Evolutionary conservation across 2,888 invertebrate species (phyloP).

Genomic region (Mayetiola destructor): DNA sequence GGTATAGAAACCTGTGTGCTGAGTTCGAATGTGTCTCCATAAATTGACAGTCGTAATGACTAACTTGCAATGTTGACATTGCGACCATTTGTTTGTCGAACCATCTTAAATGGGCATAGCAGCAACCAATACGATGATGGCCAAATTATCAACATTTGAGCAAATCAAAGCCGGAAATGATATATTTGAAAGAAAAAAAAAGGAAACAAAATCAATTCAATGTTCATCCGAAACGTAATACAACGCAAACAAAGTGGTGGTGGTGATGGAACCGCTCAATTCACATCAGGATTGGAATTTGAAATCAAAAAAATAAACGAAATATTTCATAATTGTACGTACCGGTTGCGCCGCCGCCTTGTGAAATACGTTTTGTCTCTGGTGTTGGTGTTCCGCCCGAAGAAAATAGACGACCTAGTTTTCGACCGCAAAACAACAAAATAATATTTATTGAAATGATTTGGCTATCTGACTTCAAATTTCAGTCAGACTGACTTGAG

Average conservation of each 20-base stretch:
- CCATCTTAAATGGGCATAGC: conserved; percentile 28
- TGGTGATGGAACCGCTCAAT: neutral
- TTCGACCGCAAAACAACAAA: neutral
- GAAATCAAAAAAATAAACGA: neutral
- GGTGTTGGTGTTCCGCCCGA: conserved; percentile 2
- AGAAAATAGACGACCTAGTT: conserved; percentile 1
- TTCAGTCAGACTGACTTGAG: no score
- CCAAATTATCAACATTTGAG: neutral
- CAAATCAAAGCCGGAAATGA: conserved; percentile 10
- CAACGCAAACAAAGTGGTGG: neutral
- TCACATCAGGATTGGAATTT: no score
- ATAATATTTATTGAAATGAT: neutral
- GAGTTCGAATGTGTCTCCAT: conserved; percentile 38
- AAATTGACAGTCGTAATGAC: conserved; percentile 37
- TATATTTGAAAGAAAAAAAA: neutral
- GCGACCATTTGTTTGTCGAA: conserved; percentile 37
- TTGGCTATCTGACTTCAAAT: neutral
- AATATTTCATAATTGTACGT: neutral
- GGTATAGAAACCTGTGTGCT: no score
- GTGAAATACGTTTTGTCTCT: neutral
- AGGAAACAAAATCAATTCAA: neutral
- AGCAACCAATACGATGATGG: neutral
- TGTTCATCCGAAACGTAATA: neutral
- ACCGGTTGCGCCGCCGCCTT: neutral
- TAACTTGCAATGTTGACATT: conserved; percentile 38